A percentile compares a stretch with the other conserved stretches of the same genome.
Conservation (phyloP, 2,113 vertebrate species). For the Paradisaea rubra region DNA sequence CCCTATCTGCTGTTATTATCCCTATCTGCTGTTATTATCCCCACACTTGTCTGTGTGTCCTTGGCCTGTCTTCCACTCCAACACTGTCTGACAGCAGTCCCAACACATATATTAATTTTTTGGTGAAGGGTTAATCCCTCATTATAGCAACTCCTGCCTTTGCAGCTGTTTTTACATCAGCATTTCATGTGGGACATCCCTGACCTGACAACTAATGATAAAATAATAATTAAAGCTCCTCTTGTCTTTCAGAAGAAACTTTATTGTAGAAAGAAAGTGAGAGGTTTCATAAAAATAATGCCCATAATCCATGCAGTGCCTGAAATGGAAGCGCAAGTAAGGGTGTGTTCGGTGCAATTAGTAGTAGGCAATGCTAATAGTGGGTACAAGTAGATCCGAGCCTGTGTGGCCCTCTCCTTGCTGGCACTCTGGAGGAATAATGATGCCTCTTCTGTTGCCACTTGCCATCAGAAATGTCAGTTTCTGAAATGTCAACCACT, state of each 20-base stretch:
- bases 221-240: not conserved
- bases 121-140: not conserved
- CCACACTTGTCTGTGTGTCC: not conserved
- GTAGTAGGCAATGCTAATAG: not conserved
- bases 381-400: not conserved
- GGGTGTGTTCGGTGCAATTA: not conserved
- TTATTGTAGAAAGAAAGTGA: not conserved
- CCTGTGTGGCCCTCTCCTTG: not conserved
- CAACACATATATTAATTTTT: not conserved
- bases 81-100: not conserved
- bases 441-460: not conserved
- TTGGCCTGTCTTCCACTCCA: not conserved
- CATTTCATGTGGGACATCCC: not conserved
- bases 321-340: not conserved
- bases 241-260: not conserved
- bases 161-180: not conserved
- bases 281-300: not conserved
- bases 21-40: no score
- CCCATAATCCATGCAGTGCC: not conserved
- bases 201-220: not conserved
- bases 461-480: not conserved
- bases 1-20: no score
- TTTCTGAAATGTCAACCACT: not conserved
- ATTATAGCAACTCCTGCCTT: not conserved
- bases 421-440: not conserved